These are phyloP conservation scores for Dinoponera quadriceps DNA, from an alignment of 1,140 invertebrate species.

Conservation along the genomic window DNA sequence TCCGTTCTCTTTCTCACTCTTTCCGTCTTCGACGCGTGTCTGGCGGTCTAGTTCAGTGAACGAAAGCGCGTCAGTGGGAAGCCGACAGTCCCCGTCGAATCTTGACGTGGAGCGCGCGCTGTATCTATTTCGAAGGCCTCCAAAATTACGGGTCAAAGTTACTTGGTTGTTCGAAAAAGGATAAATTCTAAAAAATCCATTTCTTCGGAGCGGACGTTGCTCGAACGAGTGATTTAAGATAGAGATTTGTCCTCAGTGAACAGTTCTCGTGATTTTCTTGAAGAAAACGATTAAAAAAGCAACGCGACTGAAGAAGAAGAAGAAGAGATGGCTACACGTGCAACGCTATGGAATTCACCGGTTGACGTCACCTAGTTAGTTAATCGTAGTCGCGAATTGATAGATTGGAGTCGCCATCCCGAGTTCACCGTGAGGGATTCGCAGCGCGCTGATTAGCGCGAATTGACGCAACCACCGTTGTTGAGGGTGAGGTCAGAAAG, in stretches of 20 bases:
- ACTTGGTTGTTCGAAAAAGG: not conserved
- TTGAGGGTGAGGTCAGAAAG: too few relatives aligned
- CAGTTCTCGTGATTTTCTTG: not conserved
- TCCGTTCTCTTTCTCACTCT: not conserved
- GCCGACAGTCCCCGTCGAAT: constrained; percentile 45
- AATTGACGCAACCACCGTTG: too few relatives aligned
- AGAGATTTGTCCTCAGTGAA: not conserved
- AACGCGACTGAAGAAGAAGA: not conserved
- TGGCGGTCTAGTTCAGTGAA: constrained; percentile 34
- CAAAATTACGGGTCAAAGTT: not conserved
- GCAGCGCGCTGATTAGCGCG: too few relatives aligned
- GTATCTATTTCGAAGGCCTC: not conserved
- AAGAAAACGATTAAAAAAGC: not conserved
- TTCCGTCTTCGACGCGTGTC: not conserved
- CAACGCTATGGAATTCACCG: too few relatives aligned
- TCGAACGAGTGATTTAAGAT: not conserved
- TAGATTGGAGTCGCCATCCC: too few relatives aligned
- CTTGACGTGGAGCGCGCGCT: not conserved
- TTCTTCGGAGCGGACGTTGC: not conserved
- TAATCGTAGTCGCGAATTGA: too few relatives aligned
- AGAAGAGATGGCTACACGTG: too few relatives aligned
- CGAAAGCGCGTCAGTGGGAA: constrained; percentile 14
- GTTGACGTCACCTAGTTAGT: too few relatives aligned
- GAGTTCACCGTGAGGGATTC: too few relatives aligned
- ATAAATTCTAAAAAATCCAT: not conserved